A percentile compares a stretch with the other conserved stretches of the same genome.
phyloP scores from a whole-genome alignment of 2,797 vertebrate genomes.

The Hapalemur alaotrensis region DNA sequence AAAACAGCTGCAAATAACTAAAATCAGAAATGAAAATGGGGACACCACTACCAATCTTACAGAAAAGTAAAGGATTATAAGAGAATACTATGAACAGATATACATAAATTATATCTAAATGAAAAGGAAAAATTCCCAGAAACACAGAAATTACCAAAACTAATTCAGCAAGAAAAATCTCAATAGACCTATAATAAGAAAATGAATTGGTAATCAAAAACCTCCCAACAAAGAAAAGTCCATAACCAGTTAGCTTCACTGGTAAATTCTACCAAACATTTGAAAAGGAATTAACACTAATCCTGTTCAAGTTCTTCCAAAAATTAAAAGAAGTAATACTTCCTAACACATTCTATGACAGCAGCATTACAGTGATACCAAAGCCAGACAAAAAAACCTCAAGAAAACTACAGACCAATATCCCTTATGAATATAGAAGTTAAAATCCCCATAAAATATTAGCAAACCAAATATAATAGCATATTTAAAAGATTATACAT shows the following conservation, averaged over 20 bases:
- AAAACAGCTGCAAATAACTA: slow-evolving; percentile 7
- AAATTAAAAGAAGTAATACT: background rate
- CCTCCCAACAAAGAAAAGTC: background rate
- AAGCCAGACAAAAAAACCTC: background rate
- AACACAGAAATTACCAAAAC: background rate
- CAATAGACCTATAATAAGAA: background rate
- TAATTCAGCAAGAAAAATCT: background rate
- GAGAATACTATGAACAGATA: background rate
- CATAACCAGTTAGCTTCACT: background rate
- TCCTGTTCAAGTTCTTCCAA: background rate
- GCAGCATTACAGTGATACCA: background rate
- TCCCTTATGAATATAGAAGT: background rate
- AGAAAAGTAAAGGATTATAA: background rate
- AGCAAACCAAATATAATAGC: background rate
- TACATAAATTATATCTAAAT: background rate
- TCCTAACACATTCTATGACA: background rate
- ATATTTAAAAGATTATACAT: background rate
- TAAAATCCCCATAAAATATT: background rate
- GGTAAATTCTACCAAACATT: slow-evolving; percentile 16
- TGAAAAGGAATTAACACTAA: background rate
- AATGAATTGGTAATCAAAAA: background rate
- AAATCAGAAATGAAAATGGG: slow-evolving; percentile 9
- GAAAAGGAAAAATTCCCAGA: background rate
- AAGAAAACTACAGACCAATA: background rate
- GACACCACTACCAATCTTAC: background rate